Conservation (phyloP, 2,113 vertebrate species). For the Cyprinodon variegatus region DNA sequence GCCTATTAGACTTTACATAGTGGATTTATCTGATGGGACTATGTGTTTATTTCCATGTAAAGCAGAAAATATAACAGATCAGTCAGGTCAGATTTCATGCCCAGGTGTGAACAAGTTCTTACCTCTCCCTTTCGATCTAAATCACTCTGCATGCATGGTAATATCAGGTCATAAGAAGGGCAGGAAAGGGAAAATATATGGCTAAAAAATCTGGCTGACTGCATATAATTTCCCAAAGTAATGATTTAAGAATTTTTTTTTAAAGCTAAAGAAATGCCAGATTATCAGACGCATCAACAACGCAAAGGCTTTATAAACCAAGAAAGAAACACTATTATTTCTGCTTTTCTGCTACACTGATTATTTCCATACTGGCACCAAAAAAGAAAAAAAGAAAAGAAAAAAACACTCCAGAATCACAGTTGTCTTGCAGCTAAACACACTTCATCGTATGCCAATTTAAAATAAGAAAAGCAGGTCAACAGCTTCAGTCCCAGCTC, state of each 20-base stretch:
- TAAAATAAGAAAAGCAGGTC: slow-evolving; percentile 46
- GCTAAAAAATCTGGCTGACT: background rate
- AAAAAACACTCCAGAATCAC: background rate
- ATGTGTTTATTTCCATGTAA: background rate
- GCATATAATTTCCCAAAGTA: background rate
- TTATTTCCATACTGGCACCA: background rate
- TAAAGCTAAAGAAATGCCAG: background rate
- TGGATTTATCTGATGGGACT: background rate
- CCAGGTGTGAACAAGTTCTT: background rate
- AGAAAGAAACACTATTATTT: background rate
- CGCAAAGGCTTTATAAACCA: background rate
- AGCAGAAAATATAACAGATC: background rate
- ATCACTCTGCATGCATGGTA: background rate
- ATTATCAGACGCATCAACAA: background rate
- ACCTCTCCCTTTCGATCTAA: background rate
- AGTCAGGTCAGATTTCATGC: background rate
- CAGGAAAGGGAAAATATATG: background rate
- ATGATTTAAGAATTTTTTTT: background rate
- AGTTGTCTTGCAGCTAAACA: slow-evolving; percentile 4
- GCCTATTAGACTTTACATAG: too few relatives aligned
- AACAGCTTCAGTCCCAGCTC: slow-evolving; percentile 48
- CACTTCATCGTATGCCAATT: slow-evolving; percentile 5
- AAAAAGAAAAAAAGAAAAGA: background rate
- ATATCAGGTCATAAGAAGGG: background rate
- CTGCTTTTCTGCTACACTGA: background rate